Evolutionary conservation across 1,140 invertebrate species (phyloP).

Genomic region (Brachionus paranguensis): DNA sequence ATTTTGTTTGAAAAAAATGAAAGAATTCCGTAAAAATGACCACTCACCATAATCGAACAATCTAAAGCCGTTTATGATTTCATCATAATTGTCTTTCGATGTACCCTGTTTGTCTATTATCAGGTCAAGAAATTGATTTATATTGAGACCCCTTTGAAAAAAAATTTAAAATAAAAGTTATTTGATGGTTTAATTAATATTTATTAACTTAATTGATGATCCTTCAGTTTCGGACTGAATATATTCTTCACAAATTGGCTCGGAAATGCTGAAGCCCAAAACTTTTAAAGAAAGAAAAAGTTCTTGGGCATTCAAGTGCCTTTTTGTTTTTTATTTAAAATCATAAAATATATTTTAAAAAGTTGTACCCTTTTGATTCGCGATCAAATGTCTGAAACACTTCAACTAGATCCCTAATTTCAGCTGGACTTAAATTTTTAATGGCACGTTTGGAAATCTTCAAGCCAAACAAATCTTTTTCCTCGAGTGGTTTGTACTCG

Average conservation of each 20-base stretch:
- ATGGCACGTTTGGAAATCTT: constrained; percentile 31
- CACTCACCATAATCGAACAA: constrained; percentile 52
- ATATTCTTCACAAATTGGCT: constrained; percentile 20
- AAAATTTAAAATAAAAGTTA: too few relatives aligned
- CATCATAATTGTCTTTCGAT: constrained; percentile 50
- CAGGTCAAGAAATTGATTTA: constrained; percentile 53
- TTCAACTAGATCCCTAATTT: constrained; percentile 23
- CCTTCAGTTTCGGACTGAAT: constrained; percentile 23
- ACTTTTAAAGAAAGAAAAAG: constrained; percentile 21
- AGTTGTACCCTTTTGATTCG: not conserved
- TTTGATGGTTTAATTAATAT: not conserved
- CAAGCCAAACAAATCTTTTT: constrained; percentile 26
- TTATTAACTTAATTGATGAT: not conserved
- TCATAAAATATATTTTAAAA: not conserved
- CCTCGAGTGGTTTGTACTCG: constrained; percentile 33
- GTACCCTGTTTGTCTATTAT: constrained; percentile 52
- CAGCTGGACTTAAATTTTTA: constrained; percentile 30
- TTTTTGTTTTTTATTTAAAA: not conserved
- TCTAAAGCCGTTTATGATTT: constrained; percentile 52
- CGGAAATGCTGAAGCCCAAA: constrained; percentile 20
- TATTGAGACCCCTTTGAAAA: constrained; percentile 46
- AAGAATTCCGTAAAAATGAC: not conserved
- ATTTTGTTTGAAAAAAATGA: not conserved
- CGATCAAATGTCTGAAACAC: constrained; percentile 24
- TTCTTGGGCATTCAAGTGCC: not conserved